phyloP scores from a whole-genome alignment of 2,113 vertebrate species.

The Plecturocebus donacophilus region DNA sequence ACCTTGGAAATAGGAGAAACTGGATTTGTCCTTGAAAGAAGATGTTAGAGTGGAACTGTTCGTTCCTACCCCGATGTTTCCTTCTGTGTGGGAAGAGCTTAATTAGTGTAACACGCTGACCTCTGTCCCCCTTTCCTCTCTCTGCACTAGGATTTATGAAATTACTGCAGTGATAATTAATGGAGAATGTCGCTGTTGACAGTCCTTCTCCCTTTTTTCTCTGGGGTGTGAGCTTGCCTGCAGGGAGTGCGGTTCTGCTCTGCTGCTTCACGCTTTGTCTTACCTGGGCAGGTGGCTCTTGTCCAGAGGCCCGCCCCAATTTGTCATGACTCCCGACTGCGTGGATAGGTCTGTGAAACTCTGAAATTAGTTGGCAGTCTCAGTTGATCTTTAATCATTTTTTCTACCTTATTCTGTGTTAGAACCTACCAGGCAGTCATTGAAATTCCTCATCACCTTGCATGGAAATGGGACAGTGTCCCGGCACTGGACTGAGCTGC shows the following conservation, averaged over 20 bases:
- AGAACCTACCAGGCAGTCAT: not conserved
- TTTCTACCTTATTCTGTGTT: not conserved
- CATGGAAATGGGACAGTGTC: not conserved
- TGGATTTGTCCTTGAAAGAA: not conserved
- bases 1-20: not conserved
- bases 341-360: not conserved
- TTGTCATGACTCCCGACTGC: not conserved
- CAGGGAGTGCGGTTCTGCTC: not conserved
- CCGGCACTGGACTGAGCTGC: accelerated
- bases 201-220: not conserved
- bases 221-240: not conserved
- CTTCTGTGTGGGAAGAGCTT: not conserved
- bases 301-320: not conserved
- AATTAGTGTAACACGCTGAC: too few species aligned
- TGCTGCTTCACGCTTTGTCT: not conserved
- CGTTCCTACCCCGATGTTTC: not conserved
- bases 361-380: not conserved
- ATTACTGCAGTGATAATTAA: too few species aligned
- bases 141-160: not conserved
- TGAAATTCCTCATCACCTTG: not conserved
- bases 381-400: not conserved
- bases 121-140: not conserved
- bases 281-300: not conserved
- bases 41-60: not conserved
- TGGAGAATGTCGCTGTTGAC: not conserved